Evolutionary conservation across 2,113 vertebrate genomes (phyloP).

Genomic region (Scopus umbretta): DNA sequence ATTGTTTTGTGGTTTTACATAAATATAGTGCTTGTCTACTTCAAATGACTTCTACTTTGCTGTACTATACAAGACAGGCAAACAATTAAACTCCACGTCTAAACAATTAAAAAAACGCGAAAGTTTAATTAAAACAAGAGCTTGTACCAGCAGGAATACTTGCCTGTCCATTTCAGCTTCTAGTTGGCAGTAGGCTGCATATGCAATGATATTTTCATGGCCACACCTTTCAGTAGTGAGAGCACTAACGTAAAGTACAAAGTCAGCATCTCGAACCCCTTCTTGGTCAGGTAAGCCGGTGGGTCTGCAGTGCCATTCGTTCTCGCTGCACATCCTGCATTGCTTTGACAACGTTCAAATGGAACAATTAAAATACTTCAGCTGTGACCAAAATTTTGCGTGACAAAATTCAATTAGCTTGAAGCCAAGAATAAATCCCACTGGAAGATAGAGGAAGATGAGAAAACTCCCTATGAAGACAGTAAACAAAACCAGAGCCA

Average conservation of each 20-base stretch:
- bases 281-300: constrained; percentile 77
- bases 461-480: neutral
- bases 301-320: constrained; percentile 78
- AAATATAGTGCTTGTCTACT: neutral
- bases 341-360: constrained; percentile 68
- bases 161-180: constrained; percentile 94
- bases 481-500: neutral
- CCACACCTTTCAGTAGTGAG: constrained; percentile 91
- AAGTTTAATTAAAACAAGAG: neutral
- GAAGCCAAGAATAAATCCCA: neutral
- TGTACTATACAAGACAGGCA: neutral
- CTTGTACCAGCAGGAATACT: neutral
- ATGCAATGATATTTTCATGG: constrained; percentile 95
- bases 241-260: constrained; percentile 92
- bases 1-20: neutral
- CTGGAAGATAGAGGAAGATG: neutral
- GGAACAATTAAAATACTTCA: neutral
- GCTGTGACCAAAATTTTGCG: neutral
- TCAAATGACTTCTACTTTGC: neutral
- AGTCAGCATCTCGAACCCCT: constrained; percentile 88
- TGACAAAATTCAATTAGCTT: neutral
- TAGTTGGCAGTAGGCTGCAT: constrained; percentile 96
- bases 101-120: neutral
- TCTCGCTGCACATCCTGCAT: constrained; percentile 87
- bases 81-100: neutral